Base-by-base conservation (phyloP, 2,888 invertebrate species). In the Orchesella flavescens region DNA sequence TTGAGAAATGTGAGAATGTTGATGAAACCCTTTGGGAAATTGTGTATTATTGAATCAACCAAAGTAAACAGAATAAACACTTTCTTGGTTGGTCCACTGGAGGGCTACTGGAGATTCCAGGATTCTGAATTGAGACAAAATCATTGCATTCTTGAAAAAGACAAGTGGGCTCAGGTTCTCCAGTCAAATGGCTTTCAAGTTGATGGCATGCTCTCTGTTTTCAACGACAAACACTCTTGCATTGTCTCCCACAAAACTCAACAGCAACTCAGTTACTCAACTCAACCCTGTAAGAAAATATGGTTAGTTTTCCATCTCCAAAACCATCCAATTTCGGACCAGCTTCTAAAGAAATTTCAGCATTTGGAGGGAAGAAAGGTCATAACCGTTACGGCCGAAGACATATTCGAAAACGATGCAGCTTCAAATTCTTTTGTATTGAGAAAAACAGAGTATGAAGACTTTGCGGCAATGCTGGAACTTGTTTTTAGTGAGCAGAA, bases 71-170 rank as follows among this genome's bases (percentile, higher is more conserved):
- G 77, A 15, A 1, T 57, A 0, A 44, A 75, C 1, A 71, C 78
- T 1, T 79, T 83, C 17, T 2, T 83, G 0, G 78, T 85, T 63
- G 85, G 85, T 4, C 4, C 59, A 15, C 0, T 83, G 17, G 78
- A 78, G 10, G 85, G 85, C 1, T 84, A 49, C 61, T 85, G 85
- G 85, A 43, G 74, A 43, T 83, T 83, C 57, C n/a, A 78, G 2
- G 85, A 85, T 59, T 53, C 1, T n/a, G 46, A 76, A 5, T 3
- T 82, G 1, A 24, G 82, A 13, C 49, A 24, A 1, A 55, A 68
- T 15, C 66, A 83, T 43, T 74, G 78, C 21, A 68, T 49, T 1
- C 19, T 81, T 4, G 7, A 23, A 1, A 4, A 15, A 10, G 19
- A 46, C 7, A 17, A 43, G 10, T 84, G 84, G 84, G 9, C 53